These are phyloP conservation scores for Sussaba pulchella DNA, from an alignment of 2,888 invertebrate genomes.

Conservation along the genomic window DNA sequence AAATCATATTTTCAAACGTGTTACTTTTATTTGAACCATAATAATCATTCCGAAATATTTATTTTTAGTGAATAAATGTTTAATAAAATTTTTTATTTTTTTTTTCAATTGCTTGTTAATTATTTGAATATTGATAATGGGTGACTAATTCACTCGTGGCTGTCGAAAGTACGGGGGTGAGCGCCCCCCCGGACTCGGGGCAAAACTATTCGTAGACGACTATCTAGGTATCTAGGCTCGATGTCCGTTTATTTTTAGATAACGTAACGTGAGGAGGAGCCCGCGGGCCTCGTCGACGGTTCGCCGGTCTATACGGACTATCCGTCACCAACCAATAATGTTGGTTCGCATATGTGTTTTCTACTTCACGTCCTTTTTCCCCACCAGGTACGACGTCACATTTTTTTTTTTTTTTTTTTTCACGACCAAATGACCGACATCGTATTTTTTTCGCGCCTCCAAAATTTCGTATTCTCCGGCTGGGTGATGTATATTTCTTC, in stretches of 20 bases:
- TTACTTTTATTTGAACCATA: too few species aligned
- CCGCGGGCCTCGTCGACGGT: conserved; percentile 65
- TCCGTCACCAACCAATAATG: conserved; percentile 56
- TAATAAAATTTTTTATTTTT: too few species aligned
- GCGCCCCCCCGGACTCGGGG: conserved; percentile 72
- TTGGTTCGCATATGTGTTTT: conserved; percentile 26
- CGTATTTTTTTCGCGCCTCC: conserved; percentile 8
- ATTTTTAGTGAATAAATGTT: too few species aligned
- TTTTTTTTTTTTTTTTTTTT: too few species aligned
- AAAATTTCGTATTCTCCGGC: conserved; percentile 12
- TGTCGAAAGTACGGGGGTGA: conserved; percentile 40
- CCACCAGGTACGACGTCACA: too few species aligned
- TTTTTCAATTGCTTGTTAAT: too few species aligned
- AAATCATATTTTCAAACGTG: too few species aligned
- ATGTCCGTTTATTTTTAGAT: conserved; percentile 83
- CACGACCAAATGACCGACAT: too few species aligned
- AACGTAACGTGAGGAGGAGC: conserved; percentile 83
- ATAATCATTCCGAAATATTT: too few species aligned
- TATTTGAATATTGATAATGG: conserved; percentile 36
- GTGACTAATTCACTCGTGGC: conserved; percentile 73
- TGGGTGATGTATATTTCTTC: conserved; percentile 39
- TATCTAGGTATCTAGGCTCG: conserved; percentile 85
- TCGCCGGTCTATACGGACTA: conserved; percentile 58
- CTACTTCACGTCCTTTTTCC: not conserved
- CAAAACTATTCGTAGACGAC: conserved; percentile 82